phyloP scores from a whole-genome alignment of 2,888 invertebrate genomes.

The Zygothrica quintamaculata region DNA sequence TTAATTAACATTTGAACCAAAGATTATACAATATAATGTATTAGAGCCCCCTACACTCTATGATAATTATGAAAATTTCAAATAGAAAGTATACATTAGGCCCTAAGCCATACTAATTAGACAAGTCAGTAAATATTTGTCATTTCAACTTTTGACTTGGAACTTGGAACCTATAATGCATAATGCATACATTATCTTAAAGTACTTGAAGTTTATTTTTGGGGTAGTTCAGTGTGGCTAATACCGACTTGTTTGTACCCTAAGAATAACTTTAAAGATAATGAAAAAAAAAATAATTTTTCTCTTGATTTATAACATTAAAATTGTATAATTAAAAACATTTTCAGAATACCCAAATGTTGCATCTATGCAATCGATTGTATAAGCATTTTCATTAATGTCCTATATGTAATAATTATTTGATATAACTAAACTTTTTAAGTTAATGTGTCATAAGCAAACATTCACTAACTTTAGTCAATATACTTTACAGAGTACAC shows the following conservation, averaged over 20 bases:
- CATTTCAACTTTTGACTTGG: slow-evolving; percentile 12
- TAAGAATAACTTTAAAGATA: background rate
- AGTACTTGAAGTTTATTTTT: too few species aligned
- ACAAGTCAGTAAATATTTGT: slow-evolving; percentile 22
- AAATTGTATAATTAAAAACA: too few species aligned
- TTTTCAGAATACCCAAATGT: too few species aligned
- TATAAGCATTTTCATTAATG: too few species aligned
- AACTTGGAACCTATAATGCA: slow-evolving; percentile 22
- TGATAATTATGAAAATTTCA: slow-evolving; percentile 11
- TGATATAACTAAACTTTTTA: background rate
- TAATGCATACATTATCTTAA: slow-evolving; percentile 14
- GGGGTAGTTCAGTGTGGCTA: too few species aligned
- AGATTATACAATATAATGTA: slow-evolving; percentile 16
- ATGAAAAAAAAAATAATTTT: too few species aligned
- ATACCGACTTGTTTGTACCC: too few species aligned
- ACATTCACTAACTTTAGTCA: slow-evolving; percentile 32
- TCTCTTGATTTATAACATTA: too few species aligned
- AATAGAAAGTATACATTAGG: too few species aligned
- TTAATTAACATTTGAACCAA: slow-evolving; percentile 43
- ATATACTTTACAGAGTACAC: slow-evolving; percentile 23
- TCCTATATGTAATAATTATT: too few species aligned
- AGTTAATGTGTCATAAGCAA: slow-evolving; percentile 13
- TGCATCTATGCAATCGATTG: too few species aligned
- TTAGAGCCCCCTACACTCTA: slow-evolving; percentile 2
- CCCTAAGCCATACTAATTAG: background rate